These are phyloP conservation scores for Habrosyne pyritoides DNA, from an alignment of 2,888 invertebrate genomes.

Conservation along the genomic window DNA sequence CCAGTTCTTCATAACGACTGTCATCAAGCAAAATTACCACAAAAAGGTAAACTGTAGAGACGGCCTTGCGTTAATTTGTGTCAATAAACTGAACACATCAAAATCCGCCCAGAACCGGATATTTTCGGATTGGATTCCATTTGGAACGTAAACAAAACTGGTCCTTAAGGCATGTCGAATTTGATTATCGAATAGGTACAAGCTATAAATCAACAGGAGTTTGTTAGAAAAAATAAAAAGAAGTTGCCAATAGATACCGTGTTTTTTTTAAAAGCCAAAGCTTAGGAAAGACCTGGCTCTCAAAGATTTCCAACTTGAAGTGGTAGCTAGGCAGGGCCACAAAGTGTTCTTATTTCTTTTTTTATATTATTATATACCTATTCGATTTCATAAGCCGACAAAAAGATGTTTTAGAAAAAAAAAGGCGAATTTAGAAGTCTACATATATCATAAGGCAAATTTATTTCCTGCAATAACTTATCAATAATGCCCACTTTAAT, in stretches of 20 bases:
- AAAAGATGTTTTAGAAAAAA: too few relatives aligned
- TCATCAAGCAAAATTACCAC: slow-evolving; percentile 10
- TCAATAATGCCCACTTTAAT: too few relatives aligned
- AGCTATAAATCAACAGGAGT: neutral
- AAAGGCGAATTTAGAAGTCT: too few relatives aligned
- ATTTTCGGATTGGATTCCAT: slow-evolving; percentile 1
- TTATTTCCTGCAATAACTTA: too few relatives aligned
- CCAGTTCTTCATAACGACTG: neutral
- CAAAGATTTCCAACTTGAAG: too few relatives aligned
- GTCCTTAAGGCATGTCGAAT: neutral
- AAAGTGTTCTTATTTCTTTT: too few relatives aligned
- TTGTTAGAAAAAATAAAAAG: neutral
- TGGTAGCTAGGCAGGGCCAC: too few relatives aligned
- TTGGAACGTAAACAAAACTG: neutral
- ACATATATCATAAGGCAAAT: too few relatives aligned
- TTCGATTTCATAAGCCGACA: too few relatives aligned
- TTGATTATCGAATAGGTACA: neutral
- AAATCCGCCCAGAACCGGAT: slow-evolving; percentile 10
- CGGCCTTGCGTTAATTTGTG: slow-evolving; percentile 15
- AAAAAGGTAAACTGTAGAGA: slow-evolving; percentile 11
- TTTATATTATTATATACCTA: too few relatives aligned
- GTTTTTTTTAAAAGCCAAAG: too few relatives aligned
- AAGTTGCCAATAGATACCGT: neutral
- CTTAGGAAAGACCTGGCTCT: too few relatives aligned
- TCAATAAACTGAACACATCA: slow-evolving; percentile 17